Evolutionary conservation across 2,888 invertebrate genomes (phyloP).

Genomic region (Noctua janthe): DNA sequence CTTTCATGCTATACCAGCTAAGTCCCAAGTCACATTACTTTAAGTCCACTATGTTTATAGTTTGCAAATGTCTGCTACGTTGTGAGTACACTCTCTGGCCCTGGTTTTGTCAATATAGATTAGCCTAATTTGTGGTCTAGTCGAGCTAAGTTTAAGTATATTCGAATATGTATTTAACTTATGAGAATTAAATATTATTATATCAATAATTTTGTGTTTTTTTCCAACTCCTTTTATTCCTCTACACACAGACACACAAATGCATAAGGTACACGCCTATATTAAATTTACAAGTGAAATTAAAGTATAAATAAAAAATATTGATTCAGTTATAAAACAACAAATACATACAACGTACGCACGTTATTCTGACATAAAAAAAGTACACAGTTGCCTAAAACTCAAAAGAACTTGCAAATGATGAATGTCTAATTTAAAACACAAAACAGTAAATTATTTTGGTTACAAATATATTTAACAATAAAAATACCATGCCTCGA

Average conservation of each 20-base stretch:
- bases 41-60: constrained; percentile 15
- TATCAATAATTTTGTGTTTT: constrained; percentile 8
- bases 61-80: constrained; percentile 20
- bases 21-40: constrained; percentile 13
- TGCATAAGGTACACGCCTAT: background rate
- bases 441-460: no score
- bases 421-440: no score
- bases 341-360: no score
- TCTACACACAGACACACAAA: background rate
- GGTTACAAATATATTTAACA: no score
- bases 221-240: background rate
- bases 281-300: background rate
- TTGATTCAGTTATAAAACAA: background rate
- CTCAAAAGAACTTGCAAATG: background rate
- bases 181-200: constrained; percentile 24
- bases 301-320: background rate
- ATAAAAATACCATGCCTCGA: background rate
- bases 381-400: background rate
- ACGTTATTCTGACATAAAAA: background rate
- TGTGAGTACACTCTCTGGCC: constrained; percentile 24
- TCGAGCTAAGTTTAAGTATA: constrained; percentile 66
- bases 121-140: constrained; percentile 73
- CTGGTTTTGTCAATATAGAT: constrained; percentile 49
- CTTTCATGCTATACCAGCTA: background rate
- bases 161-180: constrained; percentile 36